A percentile compares a stretch with the other conserved stretches of the same genome.
Evolutionary conservation across 2,797 vertebrate species (phyloP).

Genomic region (Spea hammondii): DNA sequence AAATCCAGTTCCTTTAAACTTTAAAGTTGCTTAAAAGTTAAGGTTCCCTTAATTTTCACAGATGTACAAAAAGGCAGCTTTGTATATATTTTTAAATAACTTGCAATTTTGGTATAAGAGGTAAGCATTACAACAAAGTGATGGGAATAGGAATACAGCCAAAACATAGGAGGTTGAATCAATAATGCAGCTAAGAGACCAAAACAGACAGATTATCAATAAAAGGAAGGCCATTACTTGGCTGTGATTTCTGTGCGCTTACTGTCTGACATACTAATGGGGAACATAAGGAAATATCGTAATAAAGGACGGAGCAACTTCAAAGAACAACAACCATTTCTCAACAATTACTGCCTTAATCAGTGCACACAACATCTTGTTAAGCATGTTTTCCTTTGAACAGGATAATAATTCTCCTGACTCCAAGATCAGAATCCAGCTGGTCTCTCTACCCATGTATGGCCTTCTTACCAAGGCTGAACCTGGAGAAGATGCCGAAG

Average conservation of each 20-base stretch:
- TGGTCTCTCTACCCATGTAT: slow-evolving; percentile 86
- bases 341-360: neutral
- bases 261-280: neutral
- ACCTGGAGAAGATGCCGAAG: slow-evolving; percentile 64
- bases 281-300: neutral
- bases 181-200: neutral
- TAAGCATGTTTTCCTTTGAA: neutral
- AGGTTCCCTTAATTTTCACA: too few species aligned
- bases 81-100: too few species aligned
- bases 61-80: too few species aligned
- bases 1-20: too few species aligned
- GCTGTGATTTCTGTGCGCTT: neutral
- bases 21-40: too few species aligned
- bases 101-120: too few species aligned
- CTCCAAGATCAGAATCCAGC: slow-evolving; percentile 80
- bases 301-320: neutral
- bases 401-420: slow-evolving; percentile 82
- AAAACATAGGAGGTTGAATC: too few species aligned
- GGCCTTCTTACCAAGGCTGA: slow-evolving; percentile 74
- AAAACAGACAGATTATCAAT: slow-evolving; percentile 2
- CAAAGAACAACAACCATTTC: neutral
- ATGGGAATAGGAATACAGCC: too few species aligned
- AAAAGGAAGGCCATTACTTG: neutral
- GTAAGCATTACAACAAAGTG: too few species aligned
- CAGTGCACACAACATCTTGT: neutral